Percentiles rank a stretch among this genome's conserved stretches.
phyloP scores from a whole-genome alignment of 2,888 invertebrate genomes.

The Terebella lapidaria region DNA sequence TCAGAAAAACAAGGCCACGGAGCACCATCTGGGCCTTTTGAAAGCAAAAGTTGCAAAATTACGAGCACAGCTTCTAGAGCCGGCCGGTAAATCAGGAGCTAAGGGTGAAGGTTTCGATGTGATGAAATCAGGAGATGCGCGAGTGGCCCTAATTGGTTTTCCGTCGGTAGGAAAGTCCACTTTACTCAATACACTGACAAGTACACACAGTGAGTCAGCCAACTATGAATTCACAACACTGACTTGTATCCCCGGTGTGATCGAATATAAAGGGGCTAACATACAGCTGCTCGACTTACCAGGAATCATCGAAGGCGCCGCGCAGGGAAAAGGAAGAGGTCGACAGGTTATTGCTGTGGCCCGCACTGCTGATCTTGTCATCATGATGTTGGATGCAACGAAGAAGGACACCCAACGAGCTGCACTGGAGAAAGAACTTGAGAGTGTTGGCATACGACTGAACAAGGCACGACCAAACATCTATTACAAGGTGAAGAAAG shows the following conservation, averaged over 20 bases:
- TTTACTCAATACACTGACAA: slow-evolving; percentile 86
- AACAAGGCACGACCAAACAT: slow-evolving; percentile 95
- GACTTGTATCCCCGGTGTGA: slow-evolving; percentile 98
- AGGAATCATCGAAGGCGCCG: slow-evolving; percentile 98
- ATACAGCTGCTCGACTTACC: slow-evolving; percentile 97
- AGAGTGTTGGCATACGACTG: slow-evolving; percentile 93
- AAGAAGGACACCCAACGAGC: slow-evolving; percentile 88
- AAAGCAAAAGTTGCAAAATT: slow-evolving; percentile 67
- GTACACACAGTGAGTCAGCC: slow-evolving; percentile 94
- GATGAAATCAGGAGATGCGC: slow-evolving; percentile 96
- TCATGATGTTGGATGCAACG: slow-evolving; percentile 99
- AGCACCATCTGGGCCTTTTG: slow-evolving; percentile 94
- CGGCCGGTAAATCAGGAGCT: slow-evolving; percentile 80
- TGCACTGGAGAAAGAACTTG: slow-evolving; percentile 84
- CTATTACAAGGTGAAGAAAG: slow-evolving; percentile 97
- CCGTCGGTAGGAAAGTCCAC: slow-evolving; percentile 99
- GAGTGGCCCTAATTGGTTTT: slow-evolving; percentile 96
- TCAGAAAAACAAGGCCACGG: slow-evolving; percentile 99
- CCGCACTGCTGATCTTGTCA: slow-evolving; percentile 90
- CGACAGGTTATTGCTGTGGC: slow-evolving; percentile 97
- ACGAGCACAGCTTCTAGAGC: slow-evolving; percentile 80
- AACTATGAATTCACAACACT: slow-evolving; percentile 98
- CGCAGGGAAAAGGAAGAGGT: slow-evolving; percentile 77
- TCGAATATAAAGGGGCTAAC: slow-evolving; percentile 96
- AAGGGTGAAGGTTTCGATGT: slow-evolving; percentile 94